Evolutionary conservation across 64 coral and sea anemone genomes (phyloP), one percentile per base, ranked within the genome.

Genomic region (Montipora sp.): DNA sequence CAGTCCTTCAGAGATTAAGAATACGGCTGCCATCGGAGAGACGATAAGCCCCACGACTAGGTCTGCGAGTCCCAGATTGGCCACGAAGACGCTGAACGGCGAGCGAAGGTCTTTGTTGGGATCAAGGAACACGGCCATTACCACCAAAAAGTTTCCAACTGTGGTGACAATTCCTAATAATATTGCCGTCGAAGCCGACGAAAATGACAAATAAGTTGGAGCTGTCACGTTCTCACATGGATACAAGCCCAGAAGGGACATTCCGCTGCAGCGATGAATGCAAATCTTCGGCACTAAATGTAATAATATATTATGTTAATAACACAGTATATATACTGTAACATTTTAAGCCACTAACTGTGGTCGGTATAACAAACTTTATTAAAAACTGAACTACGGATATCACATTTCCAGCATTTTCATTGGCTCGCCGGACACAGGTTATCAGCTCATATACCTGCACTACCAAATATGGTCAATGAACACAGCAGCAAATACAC

Each of bases 81-180:
- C 90, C 21, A 92, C 90, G 45, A 84, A 92, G 55, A 75, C 84
- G 77, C 48, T 84, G 77, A 92, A 92, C 46, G 80, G 90, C 10
- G 90, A 84, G 19, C 90, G 69, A 2, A 92, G 71, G 43, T 92
- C 78, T 8, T 86, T 92, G 81, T 92, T 23, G 4, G 90, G 90
- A 15, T 92, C 73, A 61, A 65, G 47, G 3, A 77, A 92, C 16
- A 92, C 73, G 3, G 90, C 84, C 22, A 85, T 27, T 59, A 92
- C 14, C 19, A 92, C 90, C 45, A 92, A 78, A 48, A 81, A 22
- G 76, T 92, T 92, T 11, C 90, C 90, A 16, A 74, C 80, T 12
- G 77, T 75, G 3, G 90, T 77, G 2, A 92, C 55, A 9, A 92
- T 36, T n/a, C 36, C 51, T n/a, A 92, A 51, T 13, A 92, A 6